Evolutionary conservation across 2,113 vertebrate genomes (phyloP).

Genomic region (Channa argus): DNA sequence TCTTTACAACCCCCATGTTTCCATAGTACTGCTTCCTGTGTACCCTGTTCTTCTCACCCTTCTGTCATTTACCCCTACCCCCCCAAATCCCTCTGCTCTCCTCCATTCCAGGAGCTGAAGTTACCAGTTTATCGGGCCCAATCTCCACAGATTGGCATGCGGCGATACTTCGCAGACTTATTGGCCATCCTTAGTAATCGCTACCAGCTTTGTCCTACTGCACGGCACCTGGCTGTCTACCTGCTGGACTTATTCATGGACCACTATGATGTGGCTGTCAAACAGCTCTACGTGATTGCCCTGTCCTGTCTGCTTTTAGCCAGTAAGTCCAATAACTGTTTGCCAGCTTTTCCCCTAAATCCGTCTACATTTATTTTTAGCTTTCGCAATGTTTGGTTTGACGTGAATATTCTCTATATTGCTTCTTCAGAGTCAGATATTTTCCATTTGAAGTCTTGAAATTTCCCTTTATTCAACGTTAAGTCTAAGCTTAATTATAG

Average conservation of each 20-base stretch:
- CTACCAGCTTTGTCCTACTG: slow-evolving; percentile 88
- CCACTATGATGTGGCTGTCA: slow-evolving; percentile 86
- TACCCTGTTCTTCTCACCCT: slow-evolving; percentile 22
- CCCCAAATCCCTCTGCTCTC: background rate
- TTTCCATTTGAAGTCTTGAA: background rate
- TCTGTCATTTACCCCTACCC: slow-evolving; percentile 1
- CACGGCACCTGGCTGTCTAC: slow-evolving; percentile 91
- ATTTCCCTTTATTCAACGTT: background rate
- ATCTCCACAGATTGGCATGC: slow-evolving; percentile 92
- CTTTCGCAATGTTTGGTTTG: background rate
- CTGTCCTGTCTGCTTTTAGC: slow-evolving; percentile 92
- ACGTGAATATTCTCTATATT: too few relatives aligned
- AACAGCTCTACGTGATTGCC: slow-evolving; percentile 88
- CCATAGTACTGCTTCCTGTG: slow-evolving; percentile 40
- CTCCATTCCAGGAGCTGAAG: slow-evolving; percentile 87
- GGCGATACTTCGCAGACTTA: slow-evolving; percentile 89
- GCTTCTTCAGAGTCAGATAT: background rate
- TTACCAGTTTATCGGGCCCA: slow-evolving; percentile 88
- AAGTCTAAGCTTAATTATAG: background rate
- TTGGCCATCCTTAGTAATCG: slow-evolving; percentile 88
- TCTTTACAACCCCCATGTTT: slow-evolving; percentile 35
- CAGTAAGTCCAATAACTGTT: slow-evolving; percentile 82
- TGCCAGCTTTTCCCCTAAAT: background rate
- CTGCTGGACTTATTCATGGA: slow-evolving; percentile 94
- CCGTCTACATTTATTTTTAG: background rate